Percentiles rank a stretch among this genome's conserved stretches.
These are phyloP conservation scores for Autographa gamma DNA, from an alignment of 2,888 invertebrate genomes.

Conservation along the genomic window DNA sequence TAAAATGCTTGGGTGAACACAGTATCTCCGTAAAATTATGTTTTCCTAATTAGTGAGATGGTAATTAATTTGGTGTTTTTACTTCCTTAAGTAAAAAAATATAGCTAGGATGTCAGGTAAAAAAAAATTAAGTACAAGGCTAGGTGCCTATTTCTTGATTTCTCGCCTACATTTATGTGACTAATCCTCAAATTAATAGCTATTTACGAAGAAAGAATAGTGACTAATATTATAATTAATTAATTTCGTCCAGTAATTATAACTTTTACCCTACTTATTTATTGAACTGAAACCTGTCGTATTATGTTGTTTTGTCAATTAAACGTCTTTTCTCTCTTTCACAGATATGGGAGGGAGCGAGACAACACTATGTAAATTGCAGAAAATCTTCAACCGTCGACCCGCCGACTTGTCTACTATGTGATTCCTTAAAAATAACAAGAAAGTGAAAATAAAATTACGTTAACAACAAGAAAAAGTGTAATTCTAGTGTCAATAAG, in stretches of 20 bases:
- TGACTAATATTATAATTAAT: neutral
- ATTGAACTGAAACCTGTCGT: slow-evolving; percentile 55
- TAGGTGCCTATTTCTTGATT: neutral
- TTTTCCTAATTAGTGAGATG: too few relatives aligned
- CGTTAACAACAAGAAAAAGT: slow-evolving; percentile 29
- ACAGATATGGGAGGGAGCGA: slow-evolving; percentile 70
- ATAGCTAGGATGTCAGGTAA: too few relatives aligned
- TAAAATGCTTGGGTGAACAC: too few relatives aligned
- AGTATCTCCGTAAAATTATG: too few relatives aligned
- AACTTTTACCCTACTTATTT: slow-evolving; percentile 52
- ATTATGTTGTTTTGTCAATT: slow-evolving; percentile 70
- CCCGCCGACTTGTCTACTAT: slow-evolving; percentile 60
- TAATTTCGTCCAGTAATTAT: slow-evolving; percentile 22
- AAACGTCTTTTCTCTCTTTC: slow-evolving; percentile 74
- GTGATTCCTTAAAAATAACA: slow-evolving; percentile 50
- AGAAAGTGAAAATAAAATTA: slow-evolving; percentile 22
- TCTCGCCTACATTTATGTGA: too few relatives aligned
- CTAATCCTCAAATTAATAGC: too few relatives aligned
- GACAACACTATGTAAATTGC: slow-evolving; percentile 50
- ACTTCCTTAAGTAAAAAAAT: too few relatives aligned
- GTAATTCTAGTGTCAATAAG: slow-evolving; percentile 42
- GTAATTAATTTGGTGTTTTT: too few relatives aligned
- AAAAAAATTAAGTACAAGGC: too few relatives aligned
- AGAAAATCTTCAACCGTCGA: slow-evolving; percentile 60
- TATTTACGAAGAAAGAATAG: neutral